A percentile compares a stretch with the other conserved stretches of the same genome.
These are phyloP conservation scores for Scolanthus callimorphus DNA, from an alignment of 92 coral and sea anemone genomes.

Conservation along the genomic window DNA sequence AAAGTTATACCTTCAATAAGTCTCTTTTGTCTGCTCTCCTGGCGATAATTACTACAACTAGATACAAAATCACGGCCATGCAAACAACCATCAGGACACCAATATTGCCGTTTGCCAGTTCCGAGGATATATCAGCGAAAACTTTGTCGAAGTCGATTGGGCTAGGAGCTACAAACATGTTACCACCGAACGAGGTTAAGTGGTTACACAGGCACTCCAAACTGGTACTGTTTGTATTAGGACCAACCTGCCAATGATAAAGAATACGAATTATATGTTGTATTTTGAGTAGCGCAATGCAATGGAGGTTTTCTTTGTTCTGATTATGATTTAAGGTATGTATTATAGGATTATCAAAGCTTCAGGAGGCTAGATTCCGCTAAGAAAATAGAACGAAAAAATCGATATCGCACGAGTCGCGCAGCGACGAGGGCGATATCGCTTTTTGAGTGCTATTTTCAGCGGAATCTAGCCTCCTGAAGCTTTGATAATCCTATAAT, in stretches of 20 bases:
- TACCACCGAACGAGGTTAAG: conserved; percentile 19
- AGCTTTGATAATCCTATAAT: too few species aligned
- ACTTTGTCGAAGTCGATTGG: conserved; percentile 25
- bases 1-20: not conserved
- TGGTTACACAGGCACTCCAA: conserved; percentile 13
- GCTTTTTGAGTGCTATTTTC: too few species aligned
- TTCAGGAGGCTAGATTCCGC: too few species aligned
- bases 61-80: not conserved
- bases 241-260: conserved; percentile 12
- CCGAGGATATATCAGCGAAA: conserved; percentile 3
- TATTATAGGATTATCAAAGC: too few species aligned
- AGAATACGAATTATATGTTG: not conserved
- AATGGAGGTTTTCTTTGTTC: too few species aligned
- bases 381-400: too few species aligned
- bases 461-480: too few species aligned
- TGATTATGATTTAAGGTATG: too few species aligned
- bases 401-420: too few species aligned
- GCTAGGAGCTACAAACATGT: conserved; percentile 11
- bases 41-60: conserved; percentile 6
- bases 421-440: too few species aligned
- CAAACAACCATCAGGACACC: conserved; percentile 9
- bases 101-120: conserved; percentile 5
- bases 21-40: conserved; percentile 7
- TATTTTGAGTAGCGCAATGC: too few species aligned
- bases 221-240: conserved; percentile 6